These are phyloP conservation scores for Callyntrura sp. DNA, from an alignment of 2,888 invertebrate genomes.

Conservation along the genomic window DNA sequence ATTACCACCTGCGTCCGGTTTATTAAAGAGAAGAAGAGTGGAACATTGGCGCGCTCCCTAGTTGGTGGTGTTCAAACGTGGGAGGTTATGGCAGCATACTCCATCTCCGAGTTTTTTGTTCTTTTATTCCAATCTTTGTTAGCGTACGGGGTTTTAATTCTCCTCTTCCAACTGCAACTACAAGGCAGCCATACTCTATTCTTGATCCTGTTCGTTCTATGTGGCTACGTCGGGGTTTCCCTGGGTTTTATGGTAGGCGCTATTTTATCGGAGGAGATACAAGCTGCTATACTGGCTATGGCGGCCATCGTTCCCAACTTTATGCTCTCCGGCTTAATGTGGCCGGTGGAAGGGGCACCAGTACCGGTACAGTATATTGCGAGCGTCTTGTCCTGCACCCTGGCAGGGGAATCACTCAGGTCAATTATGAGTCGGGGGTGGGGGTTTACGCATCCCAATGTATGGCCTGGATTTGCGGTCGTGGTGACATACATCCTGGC, in stretches of 20 bases:
- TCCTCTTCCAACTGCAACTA: conserved; percentile 47
- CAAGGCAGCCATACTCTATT: conserved; percentile 19
- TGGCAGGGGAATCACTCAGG: conserved; percentile 58
- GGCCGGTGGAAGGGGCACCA: conserved; percentile 98
- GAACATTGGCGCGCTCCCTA: conserved; percentile 68
- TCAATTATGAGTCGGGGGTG: conserved; percentile 66
- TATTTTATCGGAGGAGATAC: conserved; percentile 95
- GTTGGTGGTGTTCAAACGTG: conserved; percentile 85
- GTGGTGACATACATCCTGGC: conserved; percentile 45
- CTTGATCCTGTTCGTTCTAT: not conserved
- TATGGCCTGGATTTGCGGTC: conserved; percentile 68
- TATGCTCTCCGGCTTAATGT: conserved; percentile 88
- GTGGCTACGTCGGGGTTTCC: conserved; percentile 49
- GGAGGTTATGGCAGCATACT: conserved; percentile 58
- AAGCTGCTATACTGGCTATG: conserved; percentile 90
- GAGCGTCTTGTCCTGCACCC: conserved; percentile 85
- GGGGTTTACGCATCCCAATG: conserved; percentile 65
- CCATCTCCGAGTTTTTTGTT: conserved; percentile 38
- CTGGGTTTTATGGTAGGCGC: conserved; percentile 95
- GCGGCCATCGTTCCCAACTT: conserved; percentile 72
- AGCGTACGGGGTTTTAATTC: conserved; percentile 20
- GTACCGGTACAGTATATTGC: conserved; percentile 87
- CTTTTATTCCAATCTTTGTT: conserved; percentile 54
- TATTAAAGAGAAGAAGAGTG: conserved; percentile 76
- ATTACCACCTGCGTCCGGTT: conserved; percentile 65